phyloP scores from a whole-genome alignment of 2,888 invertebrate species.

The Erebia ligea region DNA sequence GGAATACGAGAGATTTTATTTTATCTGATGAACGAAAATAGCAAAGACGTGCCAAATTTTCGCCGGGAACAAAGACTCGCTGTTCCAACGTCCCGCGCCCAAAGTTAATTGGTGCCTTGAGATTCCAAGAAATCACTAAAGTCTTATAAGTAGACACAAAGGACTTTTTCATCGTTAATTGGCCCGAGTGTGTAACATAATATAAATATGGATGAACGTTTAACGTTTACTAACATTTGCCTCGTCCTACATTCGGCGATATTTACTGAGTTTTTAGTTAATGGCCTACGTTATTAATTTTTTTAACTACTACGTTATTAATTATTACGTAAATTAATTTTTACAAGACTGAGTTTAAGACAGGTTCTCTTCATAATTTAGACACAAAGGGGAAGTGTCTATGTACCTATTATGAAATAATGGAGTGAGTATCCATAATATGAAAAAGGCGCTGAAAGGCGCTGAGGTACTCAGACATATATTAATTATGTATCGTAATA shows the following conservation, averaged over 20 bases:
- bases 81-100: constrained; percentile 55
- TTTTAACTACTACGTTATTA: too few species aligned
- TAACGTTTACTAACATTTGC: constrained; percentile 26
- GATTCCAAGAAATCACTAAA: constrained; percentile 52
- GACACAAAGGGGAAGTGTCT: too few species aligned
- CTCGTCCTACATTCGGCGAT: constrained; percentile 26
- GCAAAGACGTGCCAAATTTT: constrained; percentile 69
- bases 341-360: too few species aligned
- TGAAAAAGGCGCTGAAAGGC: too few species aligned
- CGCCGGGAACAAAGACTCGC: constrained; percentile 62
- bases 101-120: constrained; percentile 63
- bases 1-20: constrained; percentile 29
- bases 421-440: too few species aligned
- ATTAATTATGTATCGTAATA: too few species aligned
- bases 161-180: constrained; percentile 45
- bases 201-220: constrained; percentile 31
- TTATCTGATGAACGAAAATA: constrained; percentile 63
- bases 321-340: too few species aligned
- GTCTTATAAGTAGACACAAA: constrained; percentile 47
- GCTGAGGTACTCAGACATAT: too few species aligned
- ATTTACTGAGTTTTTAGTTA: constrained; percentile 10
- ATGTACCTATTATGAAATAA: too few species aligned
- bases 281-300: too few species aligned
- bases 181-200: constrained; percentile 31
- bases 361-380: too few species aligned